phyloP scores from a whole-genome alignment of 1,140 invertebrate genomes.

The Scaptomyza hsui region DNA sequence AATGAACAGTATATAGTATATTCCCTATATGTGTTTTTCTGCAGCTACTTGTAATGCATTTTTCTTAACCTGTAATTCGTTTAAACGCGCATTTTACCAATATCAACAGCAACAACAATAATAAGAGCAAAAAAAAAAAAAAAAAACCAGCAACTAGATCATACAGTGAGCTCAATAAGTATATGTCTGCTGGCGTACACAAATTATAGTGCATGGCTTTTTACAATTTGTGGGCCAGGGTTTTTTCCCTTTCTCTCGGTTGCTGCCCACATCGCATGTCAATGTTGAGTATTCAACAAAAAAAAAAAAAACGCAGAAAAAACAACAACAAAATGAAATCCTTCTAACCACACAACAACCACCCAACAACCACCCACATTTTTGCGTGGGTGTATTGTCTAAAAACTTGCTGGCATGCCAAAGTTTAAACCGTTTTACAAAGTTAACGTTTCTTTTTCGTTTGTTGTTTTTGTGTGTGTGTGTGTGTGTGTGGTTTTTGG shows the following conservation, averaged over 20 bases:
- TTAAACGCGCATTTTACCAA: constrained; percentile 42
- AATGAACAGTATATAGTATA: background rate
- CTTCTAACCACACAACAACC: background rate
- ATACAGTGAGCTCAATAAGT: constrained; percentile 39
- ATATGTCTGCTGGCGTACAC: constrained; percentile 41
- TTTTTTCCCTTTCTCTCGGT: constrained; percentile 1
- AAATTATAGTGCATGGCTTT: constrained; percentile 52
- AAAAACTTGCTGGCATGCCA: constrained; percentile 51
- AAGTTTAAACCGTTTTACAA: constrained; percentile 66
- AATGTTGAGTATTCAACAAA: constrained; percentile 42
- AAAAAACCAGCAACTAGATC: constrained; percentile 10
- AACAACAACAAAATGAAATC: background rate
- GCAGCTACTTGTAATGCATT: constrained; percentile 16
- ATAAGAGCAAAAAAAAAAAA: background rate
- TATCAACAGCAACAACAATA: constrained; percentile 20
- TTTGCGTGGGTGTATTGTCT: constrained; percentile 41
- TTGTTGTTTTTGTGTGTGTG: constrained; percentile 29
- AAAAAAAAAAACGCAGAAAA: constrained; percentile 23
- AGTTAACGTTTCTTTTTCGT: constrained; percentile 38
- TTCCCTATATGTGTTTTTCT: background rate
- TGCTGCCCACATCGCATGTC: constrained; percentile 51
- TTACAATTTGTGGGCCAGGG: constrained; percentile 16
- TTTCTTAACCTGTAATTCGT: constrained; percentile 45
- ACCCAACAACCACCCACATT: constrained; percentile 1
- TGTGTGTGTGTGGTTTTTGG: constrained; percentile 38